Conservation (phyloP, 2,888 invertebrate species). For the Ethmia dodecea region DNA sequence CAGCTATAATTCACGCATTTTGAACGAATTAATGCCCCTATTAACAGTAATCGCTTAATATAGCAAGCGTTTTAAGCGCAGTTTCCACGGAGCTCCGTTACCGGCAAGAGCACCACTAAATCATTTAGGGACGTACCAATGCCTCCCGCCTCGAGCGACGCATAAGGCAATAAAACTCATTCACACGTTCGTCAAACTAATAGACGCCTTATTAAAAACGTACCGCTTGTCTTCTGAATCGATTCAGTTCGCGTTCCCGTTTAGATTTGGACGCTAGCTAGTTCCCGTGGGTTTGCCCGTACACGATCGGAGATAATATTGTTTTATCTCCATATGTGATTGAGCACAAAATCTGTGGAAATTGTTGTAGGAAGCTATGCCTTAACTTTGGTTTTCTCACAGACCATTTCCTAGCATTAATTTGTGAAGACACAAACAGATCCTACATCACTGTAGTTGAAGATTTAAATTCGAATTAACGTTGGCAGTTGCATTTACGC, state of each 20-base stretch:
- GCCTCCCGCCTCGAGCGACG: slow-evolving; percentile 44
- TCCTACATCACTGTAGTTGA: too few relatives aligned
- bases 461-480: too few relatives aligned
- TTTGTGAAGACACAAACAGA: too few relatives aligned
- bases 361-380: too few relatives aligned
- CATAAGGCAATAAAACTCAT: slow-evolving; percentile 73
- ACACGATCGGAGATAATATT: too few relatives aligned
- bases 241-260: slow-evolving; percentile 35
- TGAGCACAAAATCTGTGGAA: too few relatives aligned
- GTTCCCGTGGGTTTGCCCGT: slow-evolving; percentile 1
- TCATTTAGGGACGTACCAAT: slow-evolving; percentile 66
- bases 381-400: too few relatives aligned
- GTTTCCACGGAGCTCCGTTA: slow-evolving; percentile 17
- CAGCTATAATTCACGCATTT: too few relatives aligned
- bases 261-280: slow-evolving; percentile 33
- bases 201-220: slow-evolving; percentile 72
- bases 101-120: slow-evolving; percentile 38
- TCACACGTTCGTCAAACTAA: slow-evolving; percentile 73
- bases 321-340: too few relatives aligned
- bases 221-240: slow-evolving; percentile 39
- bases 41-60: slow-evolving; percentile 5
- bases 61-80: neutral
- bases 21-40: slow-evolving; percentile 1
- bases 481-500: too few relatives aligned
- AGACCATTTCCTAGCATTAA: too few relatives aligned